phyloP scores from a whole-genome alignment of 2,797 vertebrate genomes.

The Darevskia mixta region DNA sequence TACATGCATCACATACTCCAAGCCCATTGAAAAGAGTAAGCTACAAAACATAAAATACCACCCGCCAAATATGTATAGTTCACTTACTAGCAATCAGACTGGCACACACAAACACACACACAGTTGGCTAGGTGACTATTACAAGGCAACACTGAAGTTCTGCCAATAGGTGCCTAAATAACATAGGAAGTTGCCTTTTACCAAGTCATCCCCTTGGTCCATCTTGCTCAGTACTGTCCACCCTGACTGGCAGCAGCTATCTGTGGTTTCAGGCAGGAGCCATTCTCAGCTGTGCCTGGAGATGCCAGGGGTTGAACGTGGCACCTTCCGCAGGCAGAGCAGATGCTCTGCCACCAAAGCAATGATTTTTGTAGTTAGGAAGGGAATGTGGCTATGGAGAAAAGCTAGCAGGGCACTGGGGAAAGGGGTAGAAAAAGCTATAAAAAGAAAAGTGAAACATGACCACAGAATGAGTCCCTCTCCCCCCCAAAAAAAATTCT shows the following conservation, averaged over 20 bases:
- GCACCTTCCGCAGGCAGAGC: no score
- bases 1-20: neutral
- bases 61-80: neutral
- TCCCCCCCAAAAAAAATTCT: constrained; percentile 24
- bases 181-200: no score
- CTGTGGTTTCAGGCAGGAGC: no score
- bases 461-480: constrained; percentile 24
- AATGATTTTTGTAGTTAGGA: constrained; percentile 16
- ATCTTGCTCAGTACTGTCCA: no score
- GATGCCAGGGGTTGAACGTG: no score
- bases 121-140: constrained; percentile 24
- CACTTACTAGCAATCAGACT: constrained; percentile 26
- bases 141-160: constrained; percentile 29
- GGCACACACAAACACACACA: no score
- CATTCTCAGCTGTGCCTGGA: no score
- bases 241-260: no score
- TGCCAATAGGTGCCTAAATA: constrained; percentile 57
- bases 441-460: constrained; percentile 42
- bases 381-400: constrained; percentile 45
- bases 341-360: neutral
- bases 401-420: constrained; percentile 14
- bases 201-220: neutral
- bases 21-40: neutral
- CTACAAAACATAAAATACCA: neutral
- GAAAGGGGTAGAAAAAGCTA: constrained; percentile 9